Conservation (phyloP, 2,888 invertebrate genomes). For the Patella ulyssiponensis region DNA sequence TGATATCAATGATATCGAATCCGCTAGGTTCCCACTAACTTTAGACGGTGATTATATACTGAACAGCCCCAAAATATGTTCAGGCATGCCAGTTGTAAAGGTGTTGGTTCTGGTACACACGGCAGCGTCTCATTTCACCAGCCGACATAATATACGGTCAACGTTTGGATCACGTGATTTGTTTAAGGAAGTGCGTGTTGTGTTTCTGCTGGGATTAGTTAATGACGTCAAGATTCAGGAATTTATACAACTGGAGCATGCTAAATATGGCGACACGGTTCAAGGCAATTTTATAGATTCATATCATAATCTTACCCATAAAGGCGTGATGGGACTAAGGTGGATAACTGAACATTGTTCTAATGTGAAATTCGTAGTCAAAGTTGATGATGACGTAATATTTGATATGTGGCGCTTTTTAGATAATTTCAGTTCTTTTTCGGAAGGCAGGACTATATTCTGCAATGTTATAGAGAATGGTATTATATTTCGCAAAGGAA, state of each 20-base stretch:
- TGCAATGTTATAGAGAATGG: constrained; percentile 25
- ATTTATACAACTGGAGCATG: constrained; percentile 41
- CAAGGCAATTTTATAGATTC: constrained; percentile 55
- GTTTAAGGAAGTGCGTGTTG: constrained; percentile 34
- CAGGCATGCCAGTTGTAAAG: constrained; percentile 26
- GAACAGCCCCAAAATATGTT: constrained; percentile 35
- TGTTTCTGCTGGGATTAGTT: constrained; percentile 50
- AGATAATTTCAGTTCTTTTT: too few relatives aligned
- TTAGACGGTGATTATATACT: constrained; percentile 29
- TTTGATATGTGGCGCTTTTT: constrained; percentile 38
- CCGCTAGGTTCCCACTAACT: constrained; percentile 23
- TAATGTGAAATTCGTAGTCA: constrained; percentile 46
- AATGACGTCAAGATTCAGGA: constrained; percentile 30
- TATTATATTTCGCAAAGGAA: constrained; percentile 34
- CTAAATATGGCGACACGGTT: constrained; percentile 45
- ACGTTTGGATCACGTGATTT: constrained; percentile 50
- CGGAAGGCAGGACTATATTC: too few relatives aligned
- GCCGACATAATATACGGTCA: constrained; percentile 39
- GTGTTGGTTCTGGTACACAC: constrained; percentile 43
- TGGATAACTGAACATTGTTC: constrained; percentile 50
- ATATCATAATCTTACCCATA: constrained; percentile 51
- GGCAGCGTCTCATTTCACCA: constrained; percentile 40
- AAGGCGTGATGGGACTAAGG: constrained; percentile 53
- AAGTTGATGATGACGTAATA: constrained; percentile 55
- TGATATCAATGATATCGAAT: too few relatives aligned